Conservation (phyloP, 2,113 vertebrate species). For the Azemiops feae region DNA sequence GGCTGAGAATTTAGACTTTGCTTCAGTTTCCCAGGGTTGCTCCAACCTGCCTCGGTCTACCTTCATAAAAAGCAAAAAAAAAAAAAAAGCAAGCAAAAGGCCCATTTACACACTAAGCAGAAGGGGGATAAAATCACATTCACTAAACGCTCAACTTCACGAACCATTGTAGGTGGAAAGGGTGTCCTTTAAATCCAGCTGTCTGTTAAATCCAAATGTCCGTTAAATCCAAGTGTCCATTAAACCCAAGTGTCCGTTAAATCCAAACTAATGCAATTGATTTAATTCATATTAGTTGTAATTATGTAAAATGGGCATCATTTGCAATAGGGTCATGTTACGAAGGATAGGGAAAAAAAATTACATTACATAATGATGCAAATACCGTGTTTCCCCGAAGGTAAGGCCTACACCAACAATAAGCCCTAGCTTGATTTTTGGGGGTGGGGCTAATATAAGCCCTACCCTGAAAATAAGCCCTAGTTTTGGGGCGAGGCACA, state of each 20-base stretch:
- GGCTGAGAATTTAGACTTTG: background rate
- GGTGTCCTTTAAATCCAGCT: background rate
- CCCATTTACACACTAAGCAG: background rate
- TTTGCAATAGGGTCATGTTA: no score
- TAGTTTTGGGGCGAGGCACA: no score
- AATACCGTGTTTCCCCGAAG: no score
- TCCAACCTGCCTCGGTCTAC: background rate
- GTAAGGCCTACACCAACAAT: no score
- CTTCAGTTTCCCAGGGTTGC: background rate
- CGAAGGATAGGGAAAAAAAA: no score
- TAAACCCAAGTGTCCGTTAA: background rate
- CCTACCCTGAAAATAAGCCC: no score
- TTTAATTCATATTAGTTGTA: no score
- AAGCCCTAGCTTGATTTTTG: no score
- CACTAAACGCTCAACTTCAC: background rate
- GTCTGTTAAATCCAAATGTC: no score
- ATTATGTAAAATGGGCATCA: no score
- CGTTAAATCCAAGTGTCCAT: background rate
- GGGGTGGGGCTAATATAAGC: no score
- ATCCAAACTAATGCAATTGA: background rate
- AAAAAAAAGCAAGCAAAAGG: background rate
- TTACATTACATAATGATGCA: no score
- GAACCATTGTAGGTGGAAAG: background rate
- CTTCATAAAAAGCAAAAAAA: background rate
- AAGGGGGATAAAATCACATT: background rate